Conservation (phyloP, 1,140 invertebrate species). For the Ceratosolen fusciceps region DNA sequence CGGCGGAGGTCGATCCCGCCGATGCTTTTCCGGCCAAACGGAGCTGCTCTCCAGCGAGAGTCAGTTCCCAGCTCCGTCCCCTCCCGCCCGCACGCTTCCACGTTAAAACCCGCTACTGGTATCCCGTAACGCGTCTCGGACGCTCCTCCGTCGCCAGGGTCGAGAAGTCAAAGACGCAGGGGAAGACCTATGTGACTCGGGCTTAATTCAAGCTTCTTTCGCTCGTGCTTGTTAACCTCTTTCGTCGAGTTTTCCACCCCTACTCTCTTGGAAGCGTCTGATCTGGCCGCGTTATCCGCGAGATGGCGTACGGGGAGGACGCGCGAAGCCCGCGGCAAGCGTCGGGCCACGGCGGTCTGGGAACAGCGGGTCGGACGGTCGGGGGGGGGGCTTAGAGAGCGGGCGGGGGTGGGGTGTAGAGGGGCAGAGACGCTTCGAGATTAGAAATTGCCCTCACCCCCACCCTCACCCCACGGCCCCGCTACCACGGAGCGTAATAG, state of each 20-base stretch:
- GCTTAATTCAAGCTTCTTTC: conserved; percentile 15
- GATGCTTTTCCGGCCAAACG: too few relatives aligned
- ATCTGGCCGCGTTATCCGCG: too few relatives aligned
- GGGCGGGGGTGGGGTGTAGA: neutral
- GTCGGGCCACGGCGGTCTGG: neutral
- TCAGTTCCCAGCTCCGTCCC: neutral
- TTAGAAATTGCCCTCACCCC: too few relatives aligned
- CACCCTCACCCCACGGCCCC: too few relatives aligned
- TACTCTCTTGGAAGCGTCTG: neutral
- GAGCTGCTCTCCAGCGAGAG: too few relatives aligned
- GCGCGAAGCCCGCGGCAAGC: too few relatives aligned
- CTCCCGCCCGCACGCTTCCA: neutral
- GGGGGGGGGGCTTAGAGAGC: neutral
- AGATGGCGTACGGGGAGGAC: too few relatives aligned
- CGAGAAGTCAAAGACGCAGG: neutral
- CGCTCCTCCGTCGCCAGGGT: neutral
- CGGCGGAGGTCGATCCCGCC: too few relatives aligned
- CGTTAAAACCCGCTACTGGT: neutral
- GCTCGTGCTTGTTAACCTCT: conserved; percentile 29
- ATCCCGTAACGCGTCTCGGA: neutral
- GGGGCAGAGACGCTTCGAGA: too few relatives aligned
- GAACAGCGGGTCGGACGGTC: too few relatives aligned
- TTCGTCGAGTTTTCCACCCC: conserved; percentile 4
- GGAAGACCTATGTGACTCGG: neutral
- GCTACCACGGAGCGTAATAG: too few relatives aligned